Percentiles rank a stretch among this genome's conserved stretches.
Evolutionary conservation across 2,888 invertebrate genomes (phyloP).

Genomic region (Drosophila multiciliata): DNA sequence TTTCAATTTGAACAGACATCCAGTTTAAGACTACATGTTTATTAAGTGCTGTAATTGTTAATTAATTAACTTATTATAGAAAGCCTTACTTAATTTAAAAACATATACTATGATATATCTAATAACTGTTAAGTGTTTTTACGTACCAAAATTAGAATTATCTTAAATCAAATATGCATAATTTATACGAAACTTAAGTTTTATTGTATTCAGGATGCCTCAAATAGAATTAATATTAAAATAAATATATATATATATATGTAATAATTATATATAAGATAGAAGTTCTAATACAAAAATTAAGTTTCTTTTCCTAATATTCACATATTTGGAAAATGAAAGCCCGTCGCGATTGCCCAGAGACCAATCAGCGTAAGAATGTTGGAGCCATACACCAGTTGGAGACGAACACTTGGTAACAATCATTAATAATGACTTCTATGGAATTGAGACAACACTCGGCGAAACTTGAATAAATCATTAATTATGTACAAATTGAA

Average conservation of each 20-base stretch:
- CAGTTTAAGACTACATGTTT: not conserved
- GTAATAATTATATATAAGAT: not conserved
- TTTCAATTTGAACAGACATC: not conserved
- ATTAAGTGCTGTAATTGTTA: not conserved
- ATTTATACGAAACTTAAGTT: not conserved
- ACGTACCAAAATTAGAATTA: not conserved
- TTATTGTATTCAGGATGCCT: no score
- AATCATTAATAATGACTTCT: conserved; percentile 69
- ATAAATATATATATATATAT: not conserved
- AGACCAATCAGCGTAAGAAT: not conserved
- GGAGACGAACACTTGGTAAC: conserved; percentile 25
- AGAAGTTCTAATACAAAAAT: not conserved
- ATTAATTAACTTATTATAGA: no score
- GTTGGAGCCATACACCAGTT: conserved; percentile 28
- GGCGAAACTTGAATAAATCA: conserved; percentile 67
- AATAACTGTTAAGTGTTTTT: not conserved
- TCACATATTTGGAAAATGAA: not conserved
- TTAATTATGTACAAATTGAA: conserved; percentile 72
- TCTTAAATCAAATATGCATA: not conserved
- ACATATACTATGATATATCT: not conserved
- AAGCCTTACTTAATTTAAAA: no score
- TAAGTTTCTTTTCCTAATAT: not conserved
- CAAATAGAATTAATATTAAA: not conserved
- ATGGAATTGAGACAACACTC: conserved; percentile 73
- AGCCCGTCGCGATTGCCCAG: conserved; percentile 21